Conservation (phyloP, 2,113 vertebrate genomes). For the Ornithorhynchus anatinus region DNA sequence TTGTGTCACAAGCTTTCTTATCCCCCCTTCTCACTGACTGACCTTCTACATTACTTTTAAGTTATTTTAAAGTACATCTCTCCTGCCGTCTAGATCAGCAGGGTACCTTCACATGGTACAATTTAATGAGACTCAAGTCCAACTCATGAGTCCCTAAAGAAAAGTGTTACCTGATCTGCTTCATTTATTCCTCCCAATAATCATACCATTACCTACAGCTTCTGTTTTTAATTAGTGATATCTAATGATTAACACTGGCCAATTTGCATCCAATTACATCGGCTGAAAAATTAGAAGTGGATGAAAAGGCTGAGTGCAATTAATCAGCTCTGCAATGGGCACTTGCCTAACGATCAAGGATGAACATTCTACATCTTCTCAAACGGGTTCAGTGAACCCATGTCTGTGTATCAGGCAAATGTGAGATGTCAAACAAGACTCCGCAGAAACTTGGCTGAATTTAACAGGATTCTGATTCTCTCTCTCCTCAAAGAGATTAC, state of each 20-base stretch:
- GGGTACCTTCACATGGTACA: conserved; percentile 58
- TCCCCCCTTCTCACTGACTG: conserved; percentile 36
- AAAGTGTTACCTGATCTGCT: conserved; percentile 63
- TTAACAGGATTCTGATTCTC: not conserved
- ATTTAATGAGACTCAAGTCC: conserved; percentile 65
- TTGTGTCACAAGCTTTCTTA: conserved; percentile 42
- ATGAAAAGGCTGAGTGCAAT: conserved; percentile 62
- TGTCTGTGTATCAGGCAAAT: conserved; percentile 18
- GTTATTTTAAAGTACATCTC: conserved; percentile 65
- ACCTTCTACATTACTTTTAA: conserved; percentile 61
- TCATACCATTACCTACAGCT: conserved; percentile 70
- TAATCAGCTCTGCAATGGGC: conserved; percentile 52
- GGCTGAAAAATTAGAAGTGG: conserved; percentile 65
- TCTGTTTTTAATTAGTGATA: conserved; percentile 73
- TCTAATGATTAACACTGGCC: conserved; percentile 71
- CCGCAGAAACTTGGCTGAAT: conserved; percentile 19
- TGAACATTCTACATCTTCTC: conserved; percentile 45
- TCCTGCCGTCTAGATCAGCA: conserved; percentile 46
- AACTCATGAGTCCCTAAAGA: conserved; percentile 59
- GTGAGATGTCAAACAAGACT: not conserved
- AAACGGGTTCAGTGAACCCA: conserved; percentile 50
- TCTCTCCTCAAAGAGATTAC: too few relatives aligned
- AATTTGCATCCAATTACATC: conserved; percentile 73
- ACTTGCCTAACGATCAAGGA: conserved; percentile 55
- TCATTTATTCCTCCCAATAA: conserved; percentile 74